Percentiles rank a stretch among this genome's conserved stretches.
phyloP scores from a whole-genome alignment of 2,888 invertebrate species.

The Ryuthela nishihirai region DNA sequence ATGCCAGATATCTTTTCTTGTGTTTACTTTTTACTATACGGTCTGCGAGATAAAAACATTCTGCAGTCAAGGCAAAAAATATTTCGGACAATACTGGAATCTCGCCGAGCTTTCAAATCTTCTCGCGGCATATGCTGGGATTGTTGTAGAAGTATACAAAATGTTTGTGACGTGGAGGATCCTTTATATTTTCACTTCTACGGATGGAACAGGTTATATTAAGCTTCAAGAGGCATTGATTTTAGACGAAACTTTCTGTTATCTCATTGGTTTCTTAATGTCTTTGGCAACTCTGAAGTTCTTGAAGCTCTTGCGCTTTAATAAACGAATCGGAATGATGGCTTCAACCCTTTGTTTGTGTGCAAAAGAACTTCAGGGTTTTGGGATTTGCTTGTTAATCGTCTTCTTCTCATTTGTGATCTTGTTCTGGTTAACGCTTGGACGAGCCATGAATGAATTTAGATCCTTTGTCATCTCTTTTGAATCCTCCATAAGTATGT shows the following conservation, averaged over 20 bases:
- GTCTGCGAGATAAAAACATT: slow-evolving; percentile 46
- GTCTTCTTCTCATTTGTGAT: slow-evolving; percentile 46
- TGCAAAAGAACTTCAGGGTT: slow-evolving; percentile 49
- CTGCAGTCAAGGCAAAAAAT: slow-evolving; percentile 45
- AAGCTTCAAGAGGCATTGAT: slow-evolving; percentile 52
- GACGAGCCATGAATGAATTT: slow-evolving; percentile 46
- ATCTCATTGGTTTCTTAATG: slow-evolving; percentile 52
- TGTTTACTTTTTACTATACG: slow-evolving; percentile 52
- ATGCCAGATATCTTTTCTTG: slow-evolving; percentile 51
- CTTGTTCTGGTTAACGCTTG: slow-evolving; percentile 50
- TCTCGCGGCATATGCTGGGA: slow-evolving; percentile 48
- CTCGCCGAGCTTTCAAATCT: slow-evolving; percentile 51
- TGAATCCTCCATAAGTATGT: slow-evolving; percentile 51
- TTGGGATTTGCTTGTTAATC: slow-evolving; percentile 51
- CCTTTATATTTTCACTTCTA: slow-evolving; percentile 49
- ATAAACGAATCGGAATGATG: slow-evolving; percentile 54
- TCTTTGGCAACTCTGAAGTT: slow-evolving; percentile 55
- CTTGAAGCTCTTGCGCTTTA: slow-evolving; percentile 54
- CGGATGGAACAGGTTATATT: slow-evolving; percentile 47
- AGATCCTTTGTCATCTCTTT: slow-evolving; percentile 47
- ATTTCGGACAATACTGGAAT: slow-evolving; percentile 53
- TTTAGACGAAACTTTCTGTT: slow-evolving; percentile 53
- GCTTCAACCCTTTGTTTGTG: slow-evolving; percentile 52
- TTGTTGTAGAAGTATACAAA: slow-evolving; percentile 50
- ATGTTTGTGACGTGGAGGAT: slow-evolving; percentile 46